Base-by-base conservation (phyloP, 2,888 invertebrate species). In the Conomelus anceps region DNA sequence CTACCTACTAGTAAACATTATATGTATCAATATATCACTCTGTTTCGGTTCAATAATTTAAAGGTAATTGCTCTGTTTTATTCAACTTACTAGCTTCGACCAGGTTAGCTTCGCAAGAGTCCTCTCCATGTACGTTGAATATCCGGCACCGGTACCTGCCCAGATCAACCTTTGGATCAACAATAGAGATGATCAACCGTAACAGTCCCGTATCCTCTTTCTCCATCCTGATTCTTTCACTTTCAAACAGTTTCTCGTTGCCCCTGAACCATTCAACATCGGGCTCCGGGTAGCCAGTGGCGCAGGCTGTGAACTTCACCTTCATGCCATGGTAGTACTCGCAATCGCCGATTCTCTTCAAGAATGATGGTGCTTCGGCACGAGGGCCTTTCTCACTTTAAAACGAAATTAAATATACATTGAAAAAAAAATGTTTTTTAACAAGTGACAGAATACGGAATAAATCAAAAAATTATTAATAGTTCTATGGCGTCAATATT, bases 231-330 rank as follows among this genome's bases (percentile, higher is more conserved):
- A 98, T 96, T 23, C 98, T 95, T 91, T 97, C 97, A 88, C 97
- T 96, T 0, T 97, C 97, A 94, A 96, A 97, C 17, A 98, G 92
- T 92, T 96, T 95, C 92, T 96, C 95, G 91, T 96, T 96, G 93
- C 97, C 96, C 92, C 97, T 96, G 94, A 96, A 98, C 97, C 97
- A 97, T 93, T 98, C 97, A 87, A 97, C 97, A 90, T 97, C 97
- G 0, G 98, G 98, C 89, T 98, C 98, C 0, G 98, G 98, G 89
- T 95, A 95, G 90, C 98, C 98, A 87, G 96, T 96, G 87, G 97
- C 96, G 93, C 98, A 98, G 89, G 98, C 98, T n/a, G 98, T 98
- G 93, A 98, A 98, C 94, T 98, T 98, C 89, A 97, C 98, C 85
- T 97, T 96, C 96, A 98, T 97, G 41, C 97, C 97, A 92, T 96